Evolutionary conservation across 2,888 invertebrate genomes (phyloP).

Genomic region (Plebejus anna): DNA sequence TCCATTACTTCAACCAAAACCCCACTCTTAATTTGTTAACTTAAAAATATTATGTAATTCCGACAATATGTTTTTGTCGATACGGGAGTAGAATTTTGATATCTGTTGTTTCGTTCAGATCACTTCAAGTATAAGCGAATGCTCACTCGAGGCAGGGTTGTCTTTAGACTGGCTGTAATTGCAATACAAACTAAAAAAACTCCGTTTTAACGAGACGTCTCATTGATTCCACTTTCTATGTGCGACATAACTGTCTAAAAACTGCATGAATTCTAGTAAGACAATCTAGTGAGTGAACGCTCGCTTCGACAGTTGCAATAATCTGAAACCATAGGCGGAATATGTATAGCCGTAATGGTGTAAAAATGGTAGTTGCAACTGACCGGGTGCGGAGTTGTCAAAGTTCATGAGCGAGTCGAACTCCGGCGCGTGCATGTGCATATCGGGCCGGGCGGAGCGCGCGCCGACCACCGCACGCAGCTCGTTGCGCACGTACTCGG

Average conservation of each 20-base stretch:
- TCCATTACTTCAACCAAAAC: not conserved
- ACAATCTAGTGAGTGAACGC: too few species aligned
- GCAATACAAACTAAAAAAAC: too few species aligned
- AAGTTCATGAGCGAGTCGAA: slow-evolving; percentile 85
- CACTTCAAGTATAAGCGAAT: not conserved
- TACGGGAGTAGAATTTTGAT: not conserved
- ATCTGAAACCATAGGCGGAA: not conserved
- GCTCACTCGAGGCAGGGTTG: not conserved
- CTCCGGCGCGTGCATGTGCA: slow-evolving; percentile 79
- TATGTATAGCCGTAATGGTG: not conserved
- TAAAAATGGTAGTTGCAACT: slow-evolving; percentile 38
- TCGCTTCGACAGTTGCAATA: not conserved
- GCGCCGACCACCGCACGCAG: slow-evolving; percentile 93
- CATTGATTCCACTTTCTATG: too few species aligned
- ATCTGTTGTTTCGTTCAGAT: not conserved
- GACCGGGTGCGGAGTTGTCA: slow-evolving; percentile 84
- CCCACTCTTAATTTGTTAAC: not conserved
- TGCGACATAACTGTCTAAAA: too few species aligned
- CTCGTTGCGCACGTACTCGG: slow-evolving; percentile 95
- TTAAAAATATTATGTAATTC: too few species aligned
- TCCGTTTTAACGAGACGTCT: too few species aligned
- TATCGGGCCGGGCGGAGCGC: slow-evolving; percentile 81
- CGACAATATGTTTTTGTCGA: too few species aligned
- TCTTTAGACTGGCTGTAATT: too few species aligned
- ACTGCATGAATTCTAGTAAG: too few species aligned